phyloP scores from a whole-genome alignment of 1,140 invertebrate species.

The Neuroterus valhalla region DNA sequence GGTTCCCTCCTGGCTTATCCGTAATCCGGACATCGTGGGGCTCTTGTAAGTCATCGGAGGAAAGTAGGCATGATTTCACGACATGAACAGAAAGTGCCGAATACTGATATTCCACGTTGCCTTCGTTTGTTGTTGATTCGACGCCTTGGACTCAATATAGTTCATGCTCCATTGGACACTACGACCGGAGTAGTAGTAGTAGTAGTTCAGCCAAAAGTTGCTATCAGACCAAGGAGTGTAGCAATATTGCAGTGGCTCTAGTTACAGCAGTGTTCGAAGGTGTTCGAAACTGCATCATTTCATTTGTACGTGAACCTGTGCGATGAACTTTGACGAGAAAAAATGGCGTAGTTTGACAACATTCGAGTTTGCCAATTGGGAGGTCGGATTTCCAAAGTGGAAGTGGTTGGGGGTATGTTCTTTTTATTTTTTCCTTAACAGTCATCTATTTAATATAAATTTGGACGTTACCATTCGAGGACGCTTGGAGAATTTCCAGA shows the following conservation, averaged over 20 bases:
- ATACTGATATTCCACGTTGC: background rate
- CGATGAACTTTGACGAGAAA: constrained; percentile 57
- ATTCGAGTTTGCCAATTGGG: constrained; percentile 59
- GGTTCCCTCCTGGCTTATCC: background rate
- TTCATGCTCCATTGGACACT: background rate
- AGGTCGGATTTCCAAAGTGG: constrained; percentile 58
- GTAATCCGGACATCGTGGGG: constrained; percentile 4
- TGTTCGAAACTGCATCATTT: background rate
- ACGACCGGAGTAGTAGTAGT: background rate
- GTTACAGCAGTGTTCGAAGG: background rate
- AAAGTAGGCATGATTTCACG: too few species aligned
- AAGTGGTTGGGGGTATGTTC: constrained; percentile 58
- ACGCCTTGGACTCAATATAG: constrained; percentile 3
- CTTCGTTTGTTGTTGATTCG: constrained; percentile 21
- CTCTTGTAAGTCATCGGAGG: constrained; percentile 14
- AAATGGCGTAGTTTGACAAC: constrained; percentile 57
- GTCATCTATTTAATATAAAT: too few species aligned
- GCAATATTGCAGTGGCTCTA: background rate
- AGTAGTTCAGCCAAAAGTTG: background rate
- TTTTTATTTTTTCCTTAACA: background rate
- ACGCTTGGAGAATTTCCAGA: too few species aligned
- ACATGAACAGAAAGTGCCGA: constrained; percentile 9
- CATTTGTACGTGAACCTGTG: background rate
- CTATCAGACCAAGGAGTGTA: background rate
- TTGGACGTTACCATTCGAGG: too few species aligned